Evolutionary conservation across 2,888 invertebrate genomes (phyloP).

Genomic region (Eulithis prunata): DNA sequence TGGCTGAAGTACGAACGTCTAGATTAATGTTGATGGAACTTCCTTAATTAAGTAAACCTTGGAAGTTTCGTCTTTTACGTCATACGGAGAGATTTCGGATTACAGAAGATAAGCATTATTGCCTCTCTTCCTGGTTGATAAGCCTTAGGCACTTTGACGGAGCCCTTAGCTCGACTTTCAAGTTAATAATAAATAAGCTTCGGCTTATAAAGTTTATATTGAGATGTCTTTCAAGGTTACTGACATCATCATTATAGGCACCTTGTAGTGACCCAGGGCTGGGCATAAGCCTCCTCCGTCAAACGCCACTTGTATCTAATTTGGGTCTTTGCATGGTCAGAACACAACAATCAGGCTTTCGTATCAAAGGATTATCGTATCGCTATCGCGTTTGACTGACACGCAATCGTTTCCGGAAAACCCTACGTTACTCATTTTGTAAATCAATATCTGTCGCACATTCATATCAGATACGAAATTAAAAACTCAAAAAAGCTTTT

Average conservation of each 20-base stretch:
- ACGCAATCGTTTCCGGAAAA: conserved; percentile 1
- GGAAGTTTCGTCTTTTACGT: conserved; percentile 13
- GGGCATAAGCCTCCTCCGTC: no score
- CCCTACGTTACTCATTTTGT: not conserved
- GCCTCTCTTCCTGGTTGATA: conserved; percentile 2
- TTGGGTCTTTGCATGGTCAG: no score
- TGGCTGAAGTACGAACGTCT: not conserved
- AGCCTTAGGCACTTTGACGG: not conserved
- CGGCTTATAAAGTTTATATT: not conserved
- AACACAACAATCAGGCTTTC: not conserved
- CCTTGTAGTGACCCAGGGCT: no score
- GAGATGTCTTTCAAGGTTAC: no score
- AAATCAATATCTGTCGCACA: conserved; percentile 3
- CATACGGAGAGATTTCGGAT: conserved; percentile 13
- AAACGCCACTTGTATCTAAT: no score
- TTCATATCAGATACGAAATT: not conserved
- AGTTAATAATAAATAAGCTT: not conserved
- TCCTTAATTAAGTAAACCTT: conserved; percentile 18
- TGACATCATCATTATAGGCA: no score
- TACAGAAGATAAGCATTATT: conserved; percentile 15
- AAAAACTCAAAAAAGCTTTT: not conserved
- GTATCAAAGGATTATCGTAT: not conserved
- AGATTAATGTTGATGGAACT: conserved; percentile 20
- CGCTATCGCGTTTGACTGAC: not conserved
- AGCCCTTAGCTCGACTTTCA: not conserved